These are phyloP conservation scores for Hemicordylus capensis DNA, from an alignment of 2,113 vertebrate genomes.

Conservation along the genomic window DNA sequence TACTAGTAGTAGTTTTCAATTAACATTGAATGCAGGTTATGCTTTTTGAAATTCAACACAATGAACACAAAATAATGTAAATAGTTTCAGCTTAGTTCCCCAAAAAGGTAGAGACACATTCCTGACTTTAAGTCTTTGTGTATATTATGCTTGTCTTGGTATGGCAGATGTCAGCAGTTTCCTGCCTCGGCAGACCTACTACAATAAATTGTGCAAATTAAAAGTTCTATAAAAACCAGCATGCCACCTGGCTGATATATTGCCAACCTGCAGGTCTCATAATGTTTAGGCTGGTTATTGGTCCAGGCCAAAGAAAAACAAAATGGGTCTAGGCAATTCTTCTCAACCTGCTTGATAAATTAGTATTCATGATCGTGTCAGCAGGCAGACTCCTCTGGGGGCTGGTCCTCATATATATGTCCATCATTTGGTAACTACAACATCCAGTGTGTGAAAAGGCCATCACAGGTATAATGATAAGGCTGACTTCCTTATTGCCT, in stretches of 20 bases:
- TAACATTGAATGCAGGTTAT: neutral
- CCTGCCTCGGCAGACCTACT: neutral
- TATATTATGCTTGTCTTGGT: neutral
- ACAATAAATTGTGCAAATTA: neutral
- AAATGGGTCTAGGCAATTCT: neutral
- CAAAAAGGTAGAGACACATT: neutral
- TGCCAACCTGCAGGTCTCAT: neutral
- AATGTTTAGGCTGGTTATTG: neutral
- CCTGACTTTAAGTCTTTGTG: neutral
- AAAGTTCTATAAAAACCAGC: neutral
- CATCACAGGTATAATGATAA: neutral
- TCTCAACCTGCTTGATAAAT: neutral
- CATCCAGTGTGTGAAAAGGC: neutral
- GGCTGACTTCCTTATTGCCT: too few relatives aligned
- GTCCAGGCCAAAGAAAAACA: neutral
- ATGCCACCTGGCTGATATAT: neutral
- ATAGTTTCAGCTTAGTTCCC: neutral
- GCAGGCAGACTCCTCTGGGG: neutral
- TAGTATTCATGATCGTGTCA: neutral
- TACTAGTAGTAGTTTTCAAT: too few relatives aligned
- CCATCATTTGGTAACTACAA: neutral
- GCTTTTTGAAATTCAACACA: neutral
- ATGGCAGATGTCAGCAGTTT: neutral
- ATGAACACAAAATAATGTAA: neutral
- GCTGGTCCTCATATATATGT: neutral